Conservation (phyloP, 2,888 invertebrate genomes). For the Eulithis testata region DNA sequence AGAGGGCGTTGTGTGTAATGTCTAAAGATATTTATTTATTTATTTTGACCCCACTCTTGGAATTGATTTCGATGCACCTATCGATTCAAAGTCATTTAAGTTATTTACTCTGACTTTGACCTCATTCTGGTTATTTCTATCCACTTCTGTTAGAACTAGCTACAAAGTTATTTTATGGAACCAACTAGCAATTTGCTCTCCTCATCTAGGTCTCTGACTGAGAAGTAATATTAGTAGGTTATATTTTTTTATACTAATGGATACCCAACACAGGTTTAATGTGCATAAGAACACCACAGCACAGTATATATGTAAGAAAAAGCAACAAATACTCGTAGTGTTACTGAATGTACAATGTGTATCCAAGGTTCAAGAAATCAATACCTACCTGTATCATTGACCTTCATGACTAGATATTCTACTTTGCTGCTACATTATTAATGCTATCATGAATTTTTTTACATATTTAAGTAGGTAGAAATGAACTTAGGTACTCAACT, state of each 20-base stretch:
- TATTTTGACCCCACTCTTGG: background rate
- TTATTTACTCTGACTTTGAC: background rate
- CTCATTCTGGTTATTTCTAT: too few relatives aligned
- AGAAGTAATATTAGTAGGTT: background rate
- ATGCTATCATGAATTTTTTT: slow-evolving; percentile 8
- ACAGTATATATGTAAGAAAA: too few relatives aligned
- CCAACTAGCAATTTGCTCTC: too few relatives aligned
- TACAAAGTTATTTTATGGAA: too few relatives aligned
- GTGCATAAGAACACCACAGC: too few relatives aligned
- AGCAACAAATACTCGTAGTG: too few relatives aligned
- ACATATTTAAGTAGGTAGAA: background rate
- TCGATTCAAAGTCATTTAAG: background rate
- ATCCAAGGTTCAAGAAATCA: slow-evolving; percentile 9
- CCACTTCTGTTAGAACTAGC: too few relatives aligned
- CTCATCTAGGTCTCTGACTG: background rate
- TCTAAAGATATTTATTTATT: too few relatives aligned
- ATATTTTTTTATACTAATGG: too few relatives aligned
- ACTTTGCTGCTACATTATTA: slow-evolving; percentile 6
- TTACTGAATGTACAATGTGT: background rate
- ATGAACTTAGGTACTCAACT: background rate
- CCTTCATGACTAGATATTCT: slow-evolving; percentile 20
- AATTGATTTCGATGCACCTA: background rate
- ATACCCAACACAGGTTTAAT: too few relatives aligned
- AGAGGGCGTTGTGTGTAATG: too few relatives aligned
- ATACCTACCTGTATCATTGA: slow-evolving; percentile 30